phyloP scores from a whole-genome alignment of 2,797 vertebrate species.

The Discoglossus pictus region DNA sequence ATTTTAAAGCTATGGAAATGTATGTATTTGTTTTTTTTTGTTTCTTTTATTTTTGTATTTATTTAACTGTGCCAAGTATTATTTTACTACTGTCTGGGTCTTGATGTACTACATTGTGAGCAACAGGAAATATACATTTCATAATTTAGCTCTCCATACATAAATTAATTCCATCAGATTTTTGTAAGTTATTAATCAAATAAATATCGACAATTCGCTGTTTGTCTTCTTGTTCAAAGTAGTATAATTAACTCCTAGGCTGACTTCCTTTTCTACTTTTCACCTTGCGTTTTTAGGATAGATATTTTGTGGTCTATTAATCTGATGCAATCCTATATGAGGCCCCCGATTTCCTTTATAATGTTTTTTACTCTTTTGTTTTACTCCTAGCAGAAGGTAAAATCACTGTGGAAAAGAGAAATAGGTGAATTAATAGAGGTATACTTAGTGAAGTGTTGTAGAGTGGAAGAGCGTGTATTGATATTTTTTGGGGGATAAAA shows the following conservation, averaged over 20 bases:
- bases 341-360: no score
- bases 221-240: slow-evolving; percentile 65
- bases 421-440: no score
- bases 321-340: no score
- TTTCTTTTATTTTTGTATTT: slow-evolving; percentile 82
- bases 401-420: no score
- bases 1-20: slow-evolving; percentile 68
- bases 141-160: slow-evolving; percentile 79
- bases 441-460: no score
- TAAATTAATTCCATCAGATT: slow-evolving; percentile 78
- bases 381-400: no score
- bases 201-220: slow-evolving; percentile 78
- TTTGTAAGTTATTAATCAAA: slow-evolving; percentile 84
- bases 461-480: no score
- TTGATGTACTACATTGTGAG: slow-evolving; percentile 77
- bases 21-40: slow-evolving; percentile 73
- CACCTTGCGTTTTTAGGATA: no score
- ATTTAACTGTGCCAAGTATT: slow-evolving; percentile 83
- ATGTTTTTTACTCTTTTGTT: no score
- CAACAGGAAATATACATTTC: slow-evolving; percentile 76
- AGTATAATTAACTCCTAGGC: not conserved
- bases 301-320: no score
- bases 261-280: no score
- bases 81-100: slow-evolving; percentile 76
- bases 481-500: no score